Evolutionary conservation across 1,140 invertebrate genomes (phyloP).

Genomic region (Riptortus pedestris): DNA sequence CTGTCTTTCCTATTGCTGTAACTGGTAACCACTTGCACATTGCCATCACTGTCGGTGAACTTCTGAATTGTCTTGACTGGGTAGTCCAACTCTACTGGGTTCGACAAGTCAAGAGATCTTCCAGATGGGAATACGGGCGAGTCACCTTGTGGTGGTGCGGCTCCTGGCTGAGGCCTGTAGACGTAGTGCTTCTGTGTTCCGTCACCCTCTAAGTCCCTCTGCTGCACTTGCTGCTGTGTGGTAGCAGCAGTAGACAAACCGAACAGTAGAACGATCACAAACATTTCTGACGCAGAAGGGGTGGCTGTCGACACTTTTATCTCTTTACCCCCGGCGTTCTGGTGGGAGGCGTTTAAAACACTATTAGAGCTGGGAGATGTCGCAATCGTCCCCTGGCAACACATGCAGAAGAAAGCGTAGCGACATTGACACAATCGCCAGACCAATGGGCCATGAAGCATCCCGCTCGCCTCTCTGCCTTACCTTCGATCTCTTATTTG

Average conservation of each 20-base stretch:
- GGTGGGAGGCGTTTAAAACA: slow-evolving; percentile 13
- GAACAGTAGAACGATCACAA: slow-evolving; percentile 1
- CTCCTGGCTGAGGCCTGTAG: neutral
- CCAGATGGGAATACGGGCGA: neutral
- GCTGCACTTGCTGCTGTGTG: neutral
- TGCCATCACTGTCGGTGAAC: slow-evolving; percentile 21
- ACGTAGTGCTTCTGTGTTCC: neutral
- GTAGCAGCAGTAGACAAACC: neutral
- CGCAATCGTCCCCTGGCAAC: neutral
- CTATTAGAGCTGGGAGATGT: neutral
- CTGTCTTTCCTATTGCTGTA: slow-evolving; percentile 22
- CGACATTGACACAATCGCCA: slow-evolving; percentile 12
- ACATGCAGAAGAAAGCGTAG: slow-evolving; percentile 14
- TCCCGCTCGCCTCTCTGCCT: neutral
- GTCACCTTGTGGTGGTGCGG: neutral
- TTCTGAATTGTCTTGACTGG: slow-evolving; percentile 23
- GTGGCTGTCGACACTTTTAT: slow-evolving; percentile 7
- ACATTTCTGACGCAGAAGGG: slow-evolving; percentile 6
- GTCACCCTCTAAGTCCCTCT: neutral
- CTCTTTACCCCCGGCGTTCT: neutral
- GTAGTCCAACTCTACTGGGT: slow-evolving; percentile 15
- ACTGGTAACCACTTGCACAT: slow-evolving; percentile 23
- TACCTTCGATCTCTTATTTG: neutral
- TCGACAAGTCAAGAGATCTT: neutral
- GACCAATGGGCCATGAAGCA: slow-evolving; percentile 9